Evolutionary conservation across 23 tunicate genomes (phyloP), one percentile per base, ranked within the genome.

Genomic region (Clavelina lepadiformis): DNA sequence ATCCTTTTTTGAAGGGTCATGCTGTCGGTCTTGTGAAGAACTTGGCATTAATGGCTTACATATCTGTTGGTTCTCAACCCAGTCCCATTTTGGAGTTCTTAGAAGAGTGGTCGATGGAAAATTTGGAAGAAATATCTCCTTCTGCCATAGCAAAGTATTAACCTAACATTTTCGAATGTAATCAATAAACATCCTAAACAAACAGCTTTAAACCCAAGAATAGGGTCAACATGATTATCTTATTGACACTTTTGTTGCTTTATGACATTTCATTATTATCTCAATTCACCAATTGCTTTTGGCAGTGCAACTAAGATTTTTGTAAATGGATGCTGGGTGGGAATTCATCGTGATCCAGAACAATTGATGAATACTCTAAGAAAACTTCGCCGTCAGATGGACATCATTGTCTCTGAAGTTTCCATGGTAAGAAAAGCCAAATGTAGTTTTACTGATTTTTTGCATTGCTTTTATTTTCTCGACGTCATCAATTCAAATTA

Each of bases 311-410:
- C 99, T 0, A 94, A 94, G 61, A 86, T 94, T 34, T 94, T 94
- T 61, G 99, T 94, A 51, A 94, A 94, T 63, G 99, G 99, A 25
- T 94, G 99, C 65, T 94, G 99, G 99, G 99, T 94, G 13, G 99
- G 99, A 4, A 94, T 94, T 15, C 99, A 94, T 65, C 77, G 86
- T 2, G 99, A 94, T 64, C 99, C 99, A 18, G 99, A 94, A 35
- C 99, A 94, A 36, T 46, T 94, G 70, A 94, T 94, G 99, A 79
- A 51, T 57, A 94, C 99, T 15, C 66, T 94, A 31, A 41, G 99
- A 57, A 94, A 94, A 55, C 85, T 94, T 1, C 80, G 99, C 49
- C 63, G 99, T 7, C 92, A 94, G 47, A 94, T 94, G 99, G 99
- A 94, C 41, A 82, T 94, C 55, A 94, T 94, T 55, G 99, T 94